Percentiles rank a stretch among this genome's conserved stretches.
phyloP scores from a whole-genome alignment of 2,888 invertebrate genomes.

The Drosophila basisetae region DNA sequence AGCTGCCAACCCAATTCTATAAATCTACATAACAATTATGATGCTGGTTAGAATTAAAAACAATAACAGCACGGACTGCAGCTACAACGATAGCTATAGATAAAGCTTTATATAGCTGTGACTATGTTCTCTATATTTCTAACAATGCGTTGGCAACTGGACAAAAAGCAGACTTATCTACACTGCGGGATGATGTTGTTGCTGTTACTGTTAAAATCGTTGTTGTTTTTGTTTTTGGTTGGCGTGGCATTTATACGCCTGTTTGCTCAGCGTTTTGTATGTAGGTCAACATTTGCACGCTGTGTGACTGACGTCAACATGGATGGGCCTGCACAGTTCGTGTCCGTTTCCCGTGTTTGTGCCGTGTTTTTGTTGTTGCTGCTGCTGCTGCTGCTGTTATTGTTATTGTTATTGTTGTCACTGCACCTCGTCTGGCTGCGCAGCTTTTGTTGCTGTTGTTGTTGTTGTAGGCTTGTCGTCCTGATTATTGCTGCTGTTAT shows the following conservation, averaged over 20 bases:
- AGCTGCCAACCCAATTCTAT: conserved; percentile 61
- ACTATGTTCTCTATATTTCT: conserved; percentile 63
- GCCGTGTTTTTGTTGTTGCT: conserved; percentile 25
- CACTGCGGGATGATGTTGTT: conserved; percentile 40
- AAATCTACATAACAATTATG: conserved; percentile 79
- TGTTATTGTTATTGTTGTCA: conserved; percentile 44
- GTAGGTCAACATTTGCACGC: conserved; percentile 80
- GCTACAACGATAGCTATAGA: conserved; percentile 18
- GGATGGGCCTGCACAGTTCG: conserved; percentile 69
- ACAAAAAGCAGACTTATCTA: conserved; percentile 65
- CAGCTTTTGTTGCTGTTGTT: conserved; percentile 32
- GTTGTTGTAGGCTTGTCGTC: conserved; percentile 55
- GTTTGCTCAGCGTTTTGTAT: conserved; percentile 77
- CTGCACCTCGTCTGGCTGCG: conserved; percentile 53
- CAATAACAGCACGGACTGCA: conserved; percentile 53
- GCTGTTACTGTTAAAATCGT: conserved; percentile 33
- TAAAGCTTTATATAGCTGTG: conserved; percentile 23
- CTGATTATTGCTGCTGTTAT: conserved; percentile 71
- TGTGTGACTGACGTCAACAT: conserved; percentile 78
- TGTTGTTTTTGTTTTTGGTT: conserved; percentile 58
- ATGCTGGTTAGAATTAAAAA: conserved; percentile 72
- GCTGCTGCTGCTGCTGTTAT: conserved; percentile 35
- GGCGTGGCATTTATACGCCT: conserved; percentile 75
- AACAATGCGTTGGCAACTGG: conserved; percentile 74
- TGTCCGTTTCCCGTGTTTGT: conserved; percentile 71